These are phyloP conservation scores for Sialis lutaria DNA, from an alignment of 2,888 invertebrate genomes.

Conservation along the genomic window DNA sequence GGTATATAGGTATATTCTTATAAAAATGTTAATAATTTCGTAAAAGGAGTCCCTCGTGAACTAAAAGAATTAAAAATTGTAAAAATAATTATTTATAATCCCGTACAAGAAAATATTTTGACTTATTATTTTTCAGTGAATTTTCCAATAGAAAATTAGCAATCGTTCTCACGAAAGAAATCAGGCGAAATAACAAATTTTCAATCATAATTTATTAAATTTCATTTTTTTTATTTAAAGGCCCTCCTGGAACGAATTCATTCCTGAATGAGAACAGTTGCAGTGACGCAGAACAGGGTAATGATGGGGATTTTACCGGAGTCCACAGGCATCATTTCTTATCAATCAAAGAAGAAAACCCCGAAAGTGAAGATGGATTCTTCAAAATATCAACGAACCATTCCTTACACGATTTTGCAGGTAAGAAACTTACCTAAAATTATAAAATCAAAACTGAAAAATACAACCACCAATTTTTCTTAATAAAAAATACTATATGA, in stretches of 20 bases:
- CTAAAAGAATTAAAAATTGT: no score
- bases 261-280: constrained; percentile 30
- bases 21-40: no score
- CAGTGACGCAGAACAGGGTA: constrained; percentile 27
- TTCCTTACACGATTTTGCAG: constrained; percentile 17
- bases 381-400: constrained; percentile 13
- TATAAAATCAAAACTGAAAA: background rate
- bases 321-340: constrained; percentile 19
- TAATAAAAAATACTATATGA: background rate
- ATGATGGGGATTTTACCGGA: constrained; percentile 17
- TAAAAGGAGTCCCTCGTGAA: no score
- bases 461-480: background rate
- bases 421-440: no score
- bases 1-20: no score
- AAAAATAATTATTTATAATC: no score
- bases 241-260: constrained; percentile 24
- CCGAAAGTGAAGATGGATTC: constrained; percentile 21
- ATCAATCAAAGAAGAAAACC: constrained; percentile 27
- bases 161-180: no score
- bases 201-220: no score
- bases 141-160: no score
- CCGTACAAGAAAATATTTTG: no score
- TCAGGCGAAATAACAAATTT: no score
- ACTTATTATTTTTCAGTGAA: no score
- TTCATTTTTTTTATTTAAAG: constrained; percentile 14